Conservation (phyloP, 2,113 vertebrate species). For the Haliaeetus leucogaster region DNA sequence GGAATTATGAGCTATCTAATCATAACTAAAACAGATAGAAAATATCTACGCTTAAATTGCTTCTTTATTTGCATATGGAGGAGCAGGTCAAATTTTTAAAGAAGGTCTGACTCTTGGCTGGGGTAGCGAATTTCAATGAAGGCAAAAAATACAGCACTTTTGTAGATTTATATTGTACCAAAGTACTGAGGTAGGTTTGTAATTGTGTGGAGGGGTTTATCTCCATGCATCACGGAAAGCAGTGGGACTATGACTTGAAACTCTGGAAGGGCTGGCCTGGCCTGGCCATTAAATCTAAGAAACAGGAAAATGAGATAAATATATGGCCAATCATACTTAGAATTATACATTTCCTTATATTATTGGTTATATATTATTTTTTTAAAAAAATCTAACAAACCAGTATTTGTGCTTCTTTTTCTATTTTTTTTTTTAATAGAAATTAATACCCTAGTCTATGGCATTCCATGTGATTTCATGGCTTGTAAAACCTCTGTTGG, state of each 20-base stretch:
- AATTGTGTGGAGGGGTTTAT: background rate
- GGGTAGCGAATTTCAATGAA: background rate
- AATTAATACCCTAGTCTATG: background rate
- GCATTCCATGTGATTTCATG: background rate
- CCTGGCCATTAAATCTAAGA: background rate
- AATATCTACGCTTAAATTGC: background rate
- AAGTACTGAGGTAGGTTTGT: background rate
- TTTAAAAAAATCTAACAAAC: background rate
- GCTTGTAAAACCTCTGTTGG: background rate
- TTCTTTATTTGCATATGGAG: background rate
- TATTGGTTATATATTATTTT: background rate
- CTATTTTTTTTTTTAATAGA: background rate
- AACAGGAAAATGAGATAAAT: background rate
- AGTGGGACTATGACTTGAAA: background rate
- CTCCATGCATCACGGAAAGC: background rate
- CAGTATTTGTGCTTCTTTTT: background rate
- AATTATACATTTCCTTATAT: background rate
- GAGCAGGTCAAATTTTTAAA: background rate
- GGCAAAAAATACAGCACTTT: background rate
- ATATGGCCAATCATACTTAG: background rate
- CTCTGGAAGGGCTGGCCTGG: background rate
- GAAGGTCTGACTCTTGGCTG: background rate
- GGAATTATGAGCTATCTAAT: background rate
- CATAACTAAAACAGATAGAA: background rate
- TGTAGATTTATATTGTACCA: background rate